Conservation (phyloP, 2,113 vertebrate species). For the Heptranchias perlo region DNA sequence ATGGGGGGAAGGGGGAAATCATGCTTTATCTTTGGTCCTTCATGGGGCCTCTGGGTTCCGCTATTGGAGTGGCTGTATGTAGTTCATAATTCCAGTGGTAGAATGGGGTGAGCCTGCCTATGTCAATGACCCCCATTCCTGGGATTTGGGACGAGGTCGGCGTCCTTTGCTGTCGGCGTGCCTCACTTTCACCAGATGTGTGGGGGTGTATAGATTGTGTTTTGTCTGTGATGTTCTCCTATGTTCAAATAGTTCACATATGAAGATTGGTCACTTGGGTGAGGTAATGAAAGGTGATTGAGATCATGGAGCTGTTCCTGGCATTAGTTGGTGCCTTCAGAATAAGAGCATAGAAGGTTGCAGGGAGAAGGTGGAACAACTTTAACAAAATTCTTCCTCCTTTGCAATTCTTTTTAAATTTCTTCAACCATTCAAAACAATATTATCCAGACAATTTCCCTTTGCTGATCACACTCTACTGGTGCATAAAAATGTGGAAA, state of each 20-base stretch:
- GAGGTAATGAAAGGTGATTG: neutral
- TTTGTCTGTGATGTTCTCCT: neutral
- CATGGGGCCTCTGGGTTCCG: neutral
- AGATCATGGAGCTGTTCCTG: neutral
- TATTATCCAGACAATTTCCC: neutral
- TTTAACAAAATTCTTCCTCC: neutral
- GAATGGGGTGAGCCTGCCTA: neutral
- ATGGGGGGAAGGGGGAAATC: no score
- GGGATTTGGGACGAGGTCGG: neutral
- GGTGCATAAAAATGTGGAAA: neutral
- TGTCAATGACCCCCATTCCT: neutral
- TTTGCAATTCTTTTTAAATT: neutral
- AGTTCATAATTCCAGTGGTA: neutral
- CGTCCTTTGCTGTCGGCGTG: neutral
- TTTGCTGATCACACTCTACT: neutral
- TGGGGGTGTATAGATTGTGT: neutral
- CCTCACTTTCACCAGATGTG: neutral
- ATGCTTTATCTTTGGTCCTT: no score
- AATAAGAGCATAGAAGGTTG: neutral
- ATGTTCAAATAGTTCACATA: neutral
- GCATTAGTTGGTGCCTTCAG: neutral
- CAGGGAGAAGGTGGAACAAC: neutral
- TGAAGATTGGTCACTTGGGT: neutral
- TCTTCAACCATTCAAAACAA: neutral
- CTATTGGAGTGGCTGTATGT: neutral